These are phyloP conservation scores for Callipepla squamata DNA, from an alignment of 2,113 vertebrate species.

Conservation along the genomic window DNA sequence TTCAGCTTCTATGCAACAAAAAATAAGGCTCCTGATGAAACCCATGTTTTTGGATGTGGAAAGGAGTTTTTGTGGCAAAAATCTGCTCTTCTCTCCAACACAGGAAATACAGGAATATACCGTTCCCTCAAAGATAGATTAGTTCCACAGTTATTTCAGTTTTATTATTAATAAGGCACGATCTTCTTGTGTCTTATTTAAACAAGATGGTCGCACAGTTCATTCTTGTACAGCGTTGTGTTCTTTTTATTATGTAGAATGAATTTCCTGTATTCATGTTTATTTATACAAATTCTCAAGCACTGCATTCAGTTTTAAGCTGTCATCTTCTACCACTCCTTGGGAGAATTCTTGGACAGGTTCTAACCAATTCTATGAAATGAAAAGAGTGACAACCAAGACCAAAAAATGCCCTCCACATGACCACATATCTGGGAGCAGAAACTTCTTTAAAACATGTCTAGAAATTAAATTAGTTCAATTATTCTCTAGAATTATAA, in stretches of 20 bases:
- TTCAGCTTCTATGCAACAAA: conserved; percentile 50
- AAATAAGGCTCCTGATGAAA: conserved; percentile 66
- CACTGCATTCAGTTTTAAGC: neutral
- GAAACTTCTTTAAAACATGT: neutral
- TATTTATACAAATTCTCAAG: conserved; percentile 22
- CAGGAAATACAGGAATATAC: conserved; percentile 66
- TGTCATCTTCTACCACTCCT: neutral
- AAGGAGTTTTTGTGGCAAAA: conserved; percentile 48
- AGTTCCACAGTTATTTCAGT: conserved; percentile 64
- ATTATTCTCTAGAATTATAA: conserved; percentile 7
- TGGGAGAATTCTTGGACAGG: neutral
- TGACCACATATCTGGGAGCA: neutral
- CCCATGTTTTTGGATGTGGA: conserved; percentile 62
- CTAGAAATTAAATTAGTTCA: neutral
- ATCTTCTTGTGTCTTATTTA: conserved; percentile 61
- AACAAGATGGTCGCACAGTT: conserved; percentile 48
- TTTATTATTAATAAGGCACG: conserved; percentile 62
- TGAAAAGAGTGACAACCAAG: neutral
- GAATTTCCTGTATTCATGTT: neutral
- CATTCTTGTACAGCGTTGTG: conserved; percentile 1
- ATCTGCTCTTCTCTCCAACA: conserved; percentile 52
- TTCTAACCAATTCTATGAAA: neutral
- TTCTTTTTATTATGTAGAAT: neutral
- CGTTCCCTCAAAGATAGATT: conserved; percentile 58
- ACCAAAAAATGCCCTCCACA: neutral